A percentile compares a stretch with the other conserved stretches of the same genome.
Evolutionary conservation across 1,140 invertebrate genomes (phyloP).

Genomic region (Psix sp.): DNA sequence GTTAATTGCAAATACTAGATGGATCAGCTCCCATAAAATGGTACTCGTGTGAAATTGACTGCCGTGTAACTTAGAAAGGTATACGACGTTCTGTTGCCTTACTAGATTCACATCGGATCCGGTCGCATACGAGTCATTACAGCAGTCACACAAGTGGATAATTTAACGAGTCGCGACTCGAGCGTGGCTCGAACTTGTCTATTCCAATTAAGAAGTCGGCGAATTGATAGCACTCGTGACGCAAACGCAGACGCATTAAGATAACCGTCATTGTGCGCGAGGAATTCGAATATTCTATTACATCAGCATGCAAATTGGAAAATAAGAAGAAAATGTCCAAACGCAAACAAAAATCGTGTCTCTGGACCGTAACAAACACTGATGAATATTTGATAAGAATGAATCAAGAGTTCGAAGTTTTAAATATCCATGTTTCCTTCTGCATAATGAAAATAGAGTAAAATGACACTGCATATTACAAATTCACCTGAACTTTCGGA

Average conservation of each 20-base stretch:
- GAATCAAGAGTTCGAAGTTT: too few relatives aligned
- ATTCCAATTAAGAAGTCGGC: slow-evolving; percentile 52
- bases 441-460: too few relatives aligned
- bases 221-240: slow-evolving; percentile 49
- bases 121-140: slow-evolving; percentile 45
- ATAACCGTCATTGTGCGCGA: slow-evolving; percentile 24
- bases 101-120: slow-evolving; percentile 36
- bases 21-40: slow-evolving; percentile 37
- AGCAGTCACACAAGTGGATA: slow-evolving; percentile 49
- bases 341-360: too few relatives aligned
- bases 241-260: slow-evolving; percentile 37
- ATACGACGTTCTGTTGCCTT: slow-evolving; percentile 33
- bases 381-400: too few relatives aligned
- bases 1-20: too few relatives aligned
- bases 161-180: slow-evolving; percentile 52
- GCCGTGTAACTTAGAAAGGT: slow-evolving; percentile 22
- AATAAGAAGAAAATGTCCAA: not conserved
- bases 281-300: slow-evolving; percentile 10
- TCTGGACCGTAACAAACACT: too few relatives aligned
- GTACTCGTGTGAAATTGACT: slow-evolving; percentile 29
- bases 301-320: slow-evolving; percentile 20
- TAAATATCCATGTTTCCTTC: too few relatives aligned
- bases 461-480: too few relatives aligned
- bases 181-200: slow-evolving; percentile 49
- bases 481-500: too few relatives aligned